These are phyloP conservation scores for Eledona agricola DNA, from an alignment of 2,888 invertebrate species.

Conservation along the genomic window DNA sequence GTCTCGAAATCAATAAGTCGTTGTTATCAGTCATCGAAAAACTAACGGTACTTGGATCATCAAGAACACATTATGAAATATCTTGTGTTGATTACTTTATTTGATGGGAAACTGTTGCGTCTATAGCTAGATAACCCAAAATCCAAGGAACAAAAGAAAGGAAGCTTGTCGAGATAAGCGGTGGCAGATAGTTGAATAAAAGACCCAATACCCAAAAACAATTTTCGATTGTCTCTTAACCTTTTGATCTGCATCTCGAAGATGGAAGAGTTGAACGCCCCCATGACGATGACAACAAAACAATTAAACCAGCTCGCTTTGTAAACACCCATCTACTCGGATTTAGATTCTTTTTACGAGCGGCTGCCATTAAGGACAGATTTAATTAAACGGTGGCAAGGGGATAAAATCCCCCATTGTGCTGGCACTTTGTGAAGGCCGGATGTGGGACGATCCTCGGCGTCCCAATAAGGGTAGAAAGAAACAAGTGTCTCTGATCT, in stretches of 20 bases:
- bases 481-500: constrained; percentile 9
- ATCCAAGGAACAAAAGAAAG: constrained; percentile 5
- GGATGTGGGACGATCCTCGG: constrained; percentile 25
- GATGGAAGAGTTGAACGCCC: constrained; percentile 11
- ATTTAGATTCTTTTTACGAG: constrained; percentile 19
- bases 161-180: constrained; percentile 8
- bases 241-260: constrained; percentile 2
- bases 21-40: no score
- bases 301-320: not conserved
- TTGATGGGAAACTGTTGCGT: no score
- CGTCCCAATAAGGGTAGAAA: constrained; percentile 13
- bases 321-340: constrained; percentile 16
- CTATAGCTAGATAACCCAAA: not conserved
- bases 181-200: no score
- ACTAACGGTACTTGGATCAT: no score
- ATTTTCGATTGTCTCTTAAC: no score
- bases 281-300: constrained; percentile 6
- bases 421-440: constrained; percentile 8
- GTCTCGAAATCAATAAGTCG: no score
- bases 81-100: no score
- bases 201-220: no score
- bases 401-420: constrained; percentile 3
- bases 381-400: constrained; percentile 16
- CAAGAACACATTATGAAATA: no score
- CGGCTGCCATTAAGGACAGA: constrained; percentile 5